Conservation (phyloP, 2,888 invertebrate genomes). For the Xanthia icteritia region DNA sequence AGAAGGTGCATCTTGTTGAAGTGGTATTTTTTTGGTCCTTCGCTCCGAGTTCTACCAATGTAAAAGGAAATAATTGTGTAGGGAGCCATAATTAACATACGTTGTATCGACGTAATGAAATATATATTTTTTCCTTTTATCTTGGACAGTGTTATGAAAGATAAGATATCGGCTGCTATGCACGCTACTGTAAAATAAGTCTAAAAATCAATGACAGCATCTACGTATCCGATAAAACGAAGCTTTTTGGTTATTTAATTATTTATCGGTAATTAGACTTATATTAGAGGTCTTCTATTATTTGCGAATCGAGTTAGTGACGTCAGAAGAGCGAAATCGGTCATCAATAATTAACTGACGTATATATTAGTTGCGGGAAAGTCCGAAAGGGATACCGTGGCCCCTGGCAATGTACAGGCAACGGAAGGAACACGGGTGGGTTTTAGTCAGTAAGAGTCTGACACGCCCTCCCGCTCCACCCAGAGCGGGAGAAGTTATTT, state of each 20-base stretch:
- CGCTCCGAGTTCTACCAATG: background rate
- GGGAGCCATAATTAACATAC: background rate
- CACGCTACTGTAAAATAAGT: conserved; percentile 26
- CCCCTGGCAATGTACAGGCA: too few species aligned
- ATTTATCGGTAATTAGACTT: conserved; percentile 2
- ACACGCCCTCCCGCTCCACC: too few species aligned
- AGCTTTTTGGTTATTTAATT: background rate
- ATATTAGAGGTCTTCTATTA: conserved; percentile 6
- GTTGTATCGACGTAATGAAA: conserved; percentile 8
- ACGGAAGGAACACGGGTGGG: too few species aligned
- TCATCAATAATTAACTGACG: conserved; percentile 46
- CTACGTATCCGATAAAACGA: background rate
- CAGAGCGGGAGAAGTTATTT: too few species aligned
- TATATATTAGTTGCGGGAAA: too few species aligned
- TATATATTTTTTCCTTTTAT: conserved; percentile 29
- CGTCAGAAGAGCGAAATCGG: conserved; percentile 53
- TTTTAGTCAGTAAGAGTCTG: too few species aligned
- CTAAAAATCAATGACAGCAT: conserved; percentile 4
- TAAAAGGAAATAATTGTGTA: conserved; percentile 13
- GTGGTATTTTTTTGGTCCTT: background rate
- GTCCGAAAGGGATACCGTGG: too few species aligned
- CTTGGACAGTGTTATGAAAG: conserved; percentile 17
- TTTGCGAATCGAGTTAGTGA: conserved; percentile 21
- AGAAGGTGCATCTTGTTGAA: background rate
- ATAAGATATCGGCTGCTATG: conserved; percentile 42